Conservation (phyloP, 2,888 invertebrate species). For the Drosophila seclusa region DNA sequence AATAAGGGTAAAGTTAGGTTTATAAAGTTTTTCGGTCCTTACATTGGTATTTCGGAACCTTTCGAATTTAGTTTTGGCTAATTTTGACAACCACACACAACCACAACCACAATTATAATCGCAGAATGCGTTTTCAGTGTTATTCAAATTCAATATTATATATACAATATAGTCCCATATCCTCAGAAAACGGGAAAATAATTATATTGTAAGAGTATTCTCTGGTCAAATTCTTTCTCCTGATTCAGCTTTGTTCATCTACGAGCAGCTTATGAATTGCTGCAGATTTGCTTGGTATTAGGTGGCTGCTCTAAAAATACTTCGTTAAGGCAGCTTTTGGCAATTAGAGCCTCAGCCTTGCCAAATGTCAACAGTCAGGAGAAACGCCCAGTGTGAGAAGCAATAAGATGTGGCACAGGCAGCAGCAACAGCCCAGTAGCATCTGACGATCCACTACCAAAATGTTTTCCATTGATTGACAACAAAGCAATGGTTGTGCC, state of each 20-base stretch:
- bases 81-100: too few species aligned
- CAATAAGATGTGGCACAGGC: slow-evolving; percentile 49
- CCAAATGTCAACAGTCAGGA: slow-evolving; percentile 52
- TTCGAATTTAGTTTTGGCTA: neutral
- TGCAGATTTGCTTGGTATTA: slow-evolving; percentile 14
- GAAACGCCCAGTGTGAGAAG: slow-evolving; percentile 47
- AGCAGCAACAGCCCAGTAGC: slow-evolving; percentile 14
- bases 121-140: neutral
- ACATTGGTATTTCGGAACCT: neutral
- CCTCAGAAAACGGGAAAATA: neutral
- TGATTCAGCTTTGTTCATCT: neutral
- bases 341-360: slow-evolving; percentile 51
- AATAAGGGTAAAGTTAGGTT: neutral
- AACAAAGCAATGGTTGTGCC: slow-evolving; percentile 60
- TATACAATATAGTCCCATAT: neutral
- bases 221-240: neutral
- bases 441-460: slow-evolving; percentile 20
- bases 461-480: slow-evolving; percentile 60
- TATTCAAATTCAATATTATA: neutral
- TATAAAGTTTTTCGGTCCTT: neutral
- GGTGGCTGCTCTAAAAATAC: slow-evolving; percentile 32
- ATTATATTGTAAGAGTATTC: slow-evolving; percentile 12
- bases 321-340: slow-evolving; percentile 54
- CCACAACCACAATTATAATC: too few species aligned
- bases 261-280: slow-evolving; percentile 18